Percentiles rank a stretch among this genome's conserved stretches.
Conservation (phyloP, 2,888 invertebrate species). For the Lycaena phlaeas region DNA sequence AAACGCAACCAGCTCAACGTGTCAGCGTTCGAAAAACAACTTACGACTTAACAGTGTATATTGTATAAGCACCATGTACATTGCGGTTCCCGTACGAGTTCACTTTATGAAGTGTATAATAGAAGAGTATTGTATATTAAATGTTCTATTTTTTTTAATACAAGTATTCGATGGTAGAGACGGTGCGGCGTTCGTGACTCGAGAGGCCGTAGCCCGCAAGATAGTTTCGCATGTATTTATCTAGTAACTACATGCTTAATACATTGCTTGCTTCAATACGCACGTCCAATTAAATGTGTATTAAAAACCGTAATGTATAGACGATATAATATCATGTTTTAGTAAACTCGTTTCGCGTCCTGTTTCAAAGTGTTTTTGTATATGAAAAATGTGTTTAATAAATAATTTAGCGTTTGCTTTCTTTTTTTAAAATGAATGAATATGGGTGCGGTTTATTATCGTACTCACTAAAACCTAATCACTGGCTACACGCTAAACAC, state of each 20-base stretch:
- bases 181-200: conserved; percentile 47
- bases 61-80: too few relatives aligned
- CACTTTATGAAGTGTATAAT: conserved; percentile 11
- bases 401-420: background rate
- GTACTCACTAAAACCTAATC: conserved; percentile 9
- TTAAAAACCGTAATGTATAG: conserved; percentile 13
- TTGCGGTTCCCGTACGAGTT: too few relatives aligned
- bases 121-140: conserved; percentile 17
- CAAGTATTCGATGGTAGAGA: conserved; percentile 36
- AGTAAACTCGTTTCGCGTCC: conserved; percentile 7
- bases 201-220: conserved; percentile 16
- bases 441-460: conserved; percentile 9
- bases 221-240: conserved; percentile 38
- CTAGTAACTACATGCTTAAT: conserved; percentile 17
- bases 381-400: background rate
- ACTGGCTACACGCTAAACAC: conserved; percentile 10
- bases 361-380: background rate
- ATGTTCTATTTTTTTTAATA: conserved; percentile 18
- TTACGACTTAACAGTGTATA: too few relatives aligned
- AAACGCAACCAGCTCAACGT: conserved; percentile 5
- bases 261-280: conserved; percentile 24
- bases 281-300: background rate
- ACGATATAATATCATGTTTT: background rate
- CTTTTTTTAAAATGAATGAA: background rate
- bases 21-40: too few relatives aligned